A percentile compares a stretch with the other conserved stretches of the same genome.
Evolutionary conservation across 2,113 vertebrate genomes (phyloP).

Genomic region (Sander vitreus): DNA sequence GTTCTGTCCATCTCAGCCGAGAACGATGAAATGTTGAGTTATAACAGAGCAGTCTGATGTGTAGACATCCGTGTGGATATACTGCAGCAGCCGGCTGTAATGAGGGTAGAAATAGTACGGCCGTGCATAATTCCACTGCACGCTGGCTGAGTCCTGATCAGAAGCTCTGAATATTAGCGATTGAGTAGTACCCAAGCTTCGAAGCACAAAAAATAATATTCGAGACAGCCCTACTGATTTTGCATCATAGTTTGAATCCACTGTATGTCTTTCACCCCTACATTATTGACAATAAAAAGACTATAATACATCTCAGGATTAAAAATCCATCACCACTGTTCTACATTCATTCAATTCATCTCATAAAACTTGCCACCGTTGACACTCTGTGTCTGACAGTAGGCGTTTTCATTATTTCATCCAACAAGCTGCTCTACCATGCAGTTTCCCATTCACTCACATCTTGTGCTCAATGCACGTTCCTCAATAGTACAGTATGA

Average conservation of each 20-base stretch:
- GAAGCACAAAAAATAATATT: too few species aligned
- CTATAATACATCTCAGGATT: background rate
- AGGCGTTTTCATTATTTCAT: background rate
- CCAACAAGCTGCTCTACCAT: slow-evolving; percentile 20
- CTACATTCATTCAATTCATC: background rate
- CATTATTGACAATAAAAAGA: background rate
- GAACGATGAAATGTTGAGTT: too few species aligned
- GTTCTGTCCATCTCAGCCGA: too few species aligned
- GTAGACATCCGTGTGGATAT: too few species aligned
- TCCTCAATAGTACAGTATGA: background rate
- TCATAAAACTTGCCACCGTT: background rate
- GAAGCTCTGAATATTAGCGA: too few species aligned
- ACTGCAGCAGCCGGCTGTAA: too few species aligned
- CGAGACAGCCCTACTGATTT: background rate
- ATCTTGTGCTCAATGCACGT: background rate
- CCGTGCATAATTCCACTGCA: too few species aligned
- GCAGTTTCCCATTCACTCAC: slow-evolving; percentile 8
- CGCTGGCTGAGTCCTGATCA: too few species aligned
- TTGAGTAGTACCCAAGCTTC: too few species aligned
- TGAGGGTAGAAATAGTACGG: too few species aligned
- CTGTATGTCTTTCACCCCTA: background rate
- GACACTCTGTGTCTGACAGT: slow-evolving; percentile 8
- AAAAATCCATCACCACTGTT: background rate
- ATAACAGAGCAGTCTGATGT: too few species aligned
- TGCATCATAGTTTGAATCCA: background rate